Conservation (phyloP, 64 coral and sea anemone genomes). For the Stichodactyla mertensii region DNA sequence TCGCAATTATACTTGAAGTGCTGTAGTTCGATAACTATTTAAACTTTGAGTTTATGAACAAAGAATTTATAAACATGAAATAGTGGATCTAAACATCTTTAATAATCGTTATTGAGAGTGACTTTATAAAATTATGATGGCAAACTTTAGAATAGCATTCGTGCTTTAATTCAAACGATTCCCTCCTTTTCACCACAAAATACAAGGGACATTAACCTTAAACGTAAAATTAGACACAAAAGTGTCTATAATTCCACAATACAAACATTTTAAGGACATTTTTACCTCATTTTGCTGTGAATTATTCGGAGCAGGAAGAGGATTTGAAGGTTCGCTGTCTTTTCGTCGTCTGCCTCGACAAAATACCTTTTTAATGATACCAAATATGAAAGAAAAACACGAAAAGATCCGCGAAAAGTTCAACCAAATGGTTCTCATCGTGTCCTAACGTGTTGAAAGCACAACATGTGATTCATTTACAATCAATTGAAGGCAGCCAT, state of each 20-base stretch:
- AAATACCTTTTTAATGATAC: background rate
- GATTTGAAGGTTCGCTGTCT: background rate
- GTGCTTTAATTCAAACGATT: background rate
- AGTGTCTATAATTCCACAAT: no score
- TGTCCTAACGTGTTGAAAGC: background rate
- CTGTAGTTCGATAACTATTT: no score
- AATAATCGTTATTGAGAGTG: no score
- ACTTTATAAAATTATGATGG: no score
- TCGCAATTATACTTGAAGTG: no score
- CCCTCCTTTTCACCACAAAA: background rate
- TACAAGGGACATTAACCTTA: background rate
- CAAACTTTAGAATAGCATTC: no score
- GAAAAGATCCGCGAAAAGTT: slow-evolving; percentile 1
- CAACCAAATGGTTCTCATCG: background rate
- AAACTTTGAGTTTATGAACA: no score
- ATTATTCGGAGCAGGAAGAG: background rate
- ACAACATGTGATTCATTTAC: background rate
- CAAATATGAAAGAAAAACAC: slow-evolving; percentile 10
- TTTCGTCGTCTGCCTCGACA: background rate
- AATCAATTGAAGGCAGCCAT: slow-evolving; percentile 13
- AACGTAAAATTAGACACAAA: background rate
- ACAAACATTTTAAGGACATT: background rate
- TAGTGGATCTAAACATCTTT: no score
- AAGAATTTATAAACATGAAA: no score
- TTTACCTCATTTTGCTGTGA: background rate